Evolutionary conservation across 2,888 invertebrate species (phyloP), one percentile per base, ranked within the genome.

Genomic region (Tetragonisca angustula): DNA sequence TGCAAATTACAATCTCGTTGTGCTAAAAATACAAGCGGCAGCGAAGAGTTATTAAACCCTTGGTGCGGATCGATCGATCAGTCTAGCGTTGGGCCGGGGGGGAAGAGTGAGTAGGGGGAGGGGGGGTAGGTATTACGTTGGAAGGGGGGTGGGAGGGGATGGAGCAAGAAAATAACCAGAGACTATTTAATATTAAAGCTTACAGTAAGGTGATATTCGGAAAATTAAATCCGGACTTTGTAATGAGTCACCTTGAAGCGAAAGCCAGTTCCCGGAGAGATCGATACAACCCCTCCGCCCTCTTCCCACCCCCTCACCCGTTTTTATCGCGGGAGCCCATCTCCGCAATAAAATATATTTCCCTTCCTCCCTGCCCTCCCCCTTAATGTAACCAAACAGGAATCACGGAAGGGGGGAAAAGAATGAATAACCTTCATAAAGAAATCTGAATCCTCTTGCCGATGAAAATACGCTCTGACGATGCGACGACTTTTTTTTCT

Each of bases 201-300:
- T 15, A 52, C 68, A 49, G 69, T 49, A 43, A 68, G 67, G 64
- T 59, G 76, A 79, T 77, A 81, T 86, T 83, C 74, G 72, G 68
- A 64, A 68, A 76, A 85, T 83, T 76, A 84, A 88, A 84, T 84
- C 76, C 69, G 68, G 69, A 79, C 76, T 81, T 61, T 68, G 75
- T 79, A 82, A 84, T 56, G 79, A 79, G 61, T 72, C 69, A 36
- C 68, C 80, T 78, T 43, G 71, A 59, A 61, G 61, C 56, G 62
- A 67, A 74, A 70, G 76, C 32, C 52, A 32, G 50, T 52, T 1
- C 49, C 24, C 24, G 32, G 52, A 36, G n/a, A 64, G 86, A 88
- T 88, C 88, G 82, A 88, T 88, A 83, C 9, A 36, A 9, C 36
- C 36, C 36, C 36, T 36, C 36, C 27, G 27, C 36, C 36, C 36